Base-by-base conservation (phyloP, 2,888 invertebrate species). In the Ornithoptera alexandrae region DNA sequence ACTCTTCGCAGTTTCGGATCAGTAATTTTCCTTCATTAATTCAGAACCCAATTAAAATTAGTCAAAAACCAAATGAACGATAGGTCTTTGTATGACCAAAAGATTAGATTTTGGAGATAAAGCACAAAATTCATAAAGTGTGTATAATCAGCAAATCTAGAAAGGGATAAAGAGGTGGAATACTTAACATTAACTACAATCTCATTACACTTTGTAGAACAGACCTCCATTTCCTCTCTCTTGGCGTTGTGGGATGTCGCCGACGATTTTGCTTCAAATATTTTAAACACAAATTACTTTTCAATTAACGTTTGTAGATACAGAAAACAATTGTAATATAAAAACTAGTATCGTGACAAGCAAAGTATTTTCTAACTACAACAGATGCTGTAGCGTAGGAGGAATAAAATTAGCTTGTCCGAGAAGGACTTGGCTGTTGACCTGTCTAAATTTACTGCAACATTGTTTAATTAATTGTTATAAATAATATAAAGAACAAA, bases 151-250 rank as follows among this genome's bases (percentile, higher is more conserved):
- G 53, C 46, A 12, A 46, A 15, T 46, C 46, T 53, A 53, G 5
- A 53, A 53, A 53, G 6, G 18, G 53, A 53, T 53, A 53, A 53
- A n/a, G n/a, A 53, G 53, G 53, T n/a, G 18, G n/a, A 53, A 53
- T 53, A 53, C 7, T 53, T 53, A 53, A 22, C 57, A 22, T 22
- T 58, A 22, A 58, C 24, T 24, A 58, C 57, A 58, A 58, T 58
- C 57, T 58, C 57, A 58, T 58, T 58, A 58, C 57, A 53, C 53
- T 46, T 56, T 58, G 57, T 58, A 58, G 22, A 58, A 22, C 22
- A 15, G 22, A 58, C 22, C 57, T 58, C n/a, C n/a, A 22, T 22
- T 58, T 58, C n/a, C 20, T 58, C 22, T 7, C 53, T n/a, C 6
- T 53, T n/a, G n/a, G 8, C 18, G n/a, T 53, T 53, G n/a, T 4